Evolutionary conservation across 2,113 vertebrate species (phyloP), one percentile per base, ranked within the genome.

Genomic region (Laticauda laticaudata): DNA sequence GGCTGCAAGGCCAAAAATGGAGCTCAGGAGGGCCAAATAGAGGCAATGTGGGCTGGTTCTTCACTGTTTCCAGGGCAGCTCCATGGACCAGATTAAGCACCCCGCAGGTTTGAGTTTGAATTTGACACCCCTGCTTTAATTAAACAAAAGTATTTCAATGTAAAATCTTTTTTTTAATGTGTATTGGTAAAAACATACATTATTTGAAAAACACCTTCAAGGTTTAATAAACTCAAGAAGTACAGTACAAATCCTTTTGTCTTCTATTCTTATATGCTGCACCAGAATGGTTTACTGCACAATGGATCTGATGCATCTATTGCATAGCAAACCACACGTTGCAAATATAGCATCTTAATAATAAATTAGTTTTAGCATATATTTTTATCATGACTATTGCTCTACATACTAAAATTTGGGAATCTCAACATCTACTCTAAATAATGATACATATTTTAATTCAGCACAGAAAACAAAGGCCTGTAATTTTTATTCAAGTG

Each of bases 81-180:
- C 48, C 48, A 9, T 51, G 48, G 48, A 8, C 48, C 48, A 51
- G 48, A 51, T 51, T 51, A 51, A 51, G 48, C 48, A 51, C 48
- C 48, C 48, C 7, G 1, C 48, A 51, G 7, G 48, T 51, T 51
- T 51, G 48, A 51, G 48, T 51, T 51, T 9, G 48, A 51, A 51
- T 51, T 51, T 51, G 8, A 51, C 48, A 51, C 48, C 48, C 48
- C 48, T 51, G 48, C 48, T 51, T 51, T 51, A 96, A 88, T 81
- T 96, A 97, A 97, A 92, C 94, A 96, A 93, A 94, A 90, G 87
- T 89, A 93, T 95, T 96, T 96, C 14, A 95, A 96, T 97, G 96
- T 91, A n/a, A n/a, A n/a, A 90, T 85, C 57, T 39, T 93, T 97
- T 96, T 95, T n/a, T n/a, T 5, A 61, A 90, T 95, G 95, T 95